Percentiles rank a stretch among this genome's conserved stretches.
These are phyloP conservation scores for Microtus oregoni DNA, from an alignment of 2,113 vertebrate genomes.

Conservation along the genomic window DNA sequence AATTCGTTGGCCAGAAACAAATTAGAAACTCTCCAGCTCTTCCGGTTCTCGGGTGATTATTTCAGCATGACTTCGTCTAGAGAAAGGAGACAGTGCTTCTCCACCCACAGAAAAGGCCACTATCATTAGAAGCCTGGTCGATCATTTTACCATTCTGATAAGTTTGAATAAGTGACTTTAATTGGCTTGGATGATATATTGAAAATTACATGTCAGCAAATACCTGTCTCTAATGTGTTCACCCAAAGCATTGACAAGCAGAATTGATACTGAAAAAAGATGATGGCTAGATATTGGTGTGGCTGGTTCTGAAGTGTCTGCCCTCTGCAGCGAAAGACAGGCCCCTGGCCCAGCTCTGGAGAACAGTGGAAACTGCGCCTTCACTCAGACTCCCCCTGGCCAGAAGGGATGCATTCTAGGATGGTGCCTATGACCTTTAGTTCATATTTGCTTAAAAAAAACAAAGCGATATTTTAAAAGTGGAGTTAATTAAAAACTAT, in stretches of 20 bases:
- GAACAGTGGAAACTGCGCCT: neutral
- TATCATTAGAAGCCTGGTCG: constrained; percentile 27
- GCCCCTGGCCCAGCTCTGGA: neutral
- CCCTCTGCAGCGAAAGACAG: neutral
- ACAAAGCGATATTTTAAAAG: neutral
- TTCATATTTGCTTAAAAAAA: constrained; percentile 17
- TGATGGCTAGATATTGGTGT: neutral
- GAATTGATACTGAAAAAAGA: neutral
- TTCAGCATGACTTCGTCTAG: constrained; percentile 59
- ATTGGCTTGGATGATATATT: constrained; percentile 36
- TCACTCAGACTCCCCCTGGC: neutral
- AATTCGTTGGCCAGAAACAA: constrained; percentile 71
- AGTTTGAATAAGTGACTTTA: constrained; percentile 45
- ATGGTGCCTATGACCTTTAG: constrained; percentile 10
- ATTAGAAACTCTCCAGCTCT: constrained; percentile 36
- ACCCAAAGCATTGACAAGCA: neutral
- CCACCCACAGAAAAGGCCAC: neutral
- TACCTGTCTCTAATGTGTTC: neutral
- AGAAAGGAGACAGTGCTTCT: constrained; percentile 70
- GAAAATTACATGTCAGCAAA: constrained; percentile 47
- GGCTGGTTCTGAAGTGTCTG: neutral
- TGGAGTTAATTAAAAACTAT: neutral
- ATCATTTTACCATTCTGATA: constrained; percentile 34
- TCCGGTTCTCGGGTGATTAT: constrained; percentile 51
- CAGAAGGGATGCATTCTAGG: neutral